Base-by-base conservation (phyloP, 2,888 invertebrate genomes). In the Bhutanitis thaidina region DNA sequence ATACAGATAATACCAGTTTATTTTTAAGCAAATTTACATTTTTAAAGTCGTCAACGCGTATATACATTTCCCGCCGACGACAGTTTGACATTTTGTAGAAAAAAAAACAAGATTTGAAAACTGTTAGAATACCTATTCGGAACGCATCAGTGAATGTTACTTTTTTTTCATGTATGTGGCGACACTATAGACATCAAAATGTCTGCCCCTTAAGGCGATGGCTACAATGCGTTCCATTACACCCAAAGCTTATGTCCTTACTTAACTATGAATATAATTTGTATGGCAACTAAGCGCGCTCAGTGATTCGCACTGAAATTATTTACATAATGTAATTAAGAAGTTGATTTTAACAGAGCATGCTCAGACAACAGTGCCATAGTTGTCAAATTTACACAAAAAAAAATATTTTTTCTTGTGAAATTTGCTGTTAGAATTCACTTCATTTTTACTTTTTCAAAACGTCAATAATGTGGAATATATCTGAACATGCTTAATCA, bases 221-320 rank as follows among this genome's bases (percentile, higher is more conserved):
- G 48, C 50, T 61, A 58, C 61, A 60, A 53, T 67, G 61, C 64
- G 59, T 60, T 55, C 43, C 64, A 55, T 58, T 57, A 65, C 60
- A 59, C 57, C 60, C 55, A 73, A 74, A 71, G 71, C 70, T 64
- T 65, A 54, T 61, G 74, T 73, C 69, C 71, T 77, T 76, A 81
- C 78, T 78, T 79, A 73, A 80, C 85, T 87, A 88, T 75, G 74
- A 77, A 77, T 80, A 81, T 71, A 70, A 79, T 76, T 81, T 84
- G 80, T 89, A 89, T 89, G 88, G 88, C 88, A 87, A 87, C 88
- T 80, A 87, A 84, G 83, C 85, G 83, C 85, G 74, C 69, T 82
- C 86, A 86, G 86, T 79, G 84, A 59, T 56, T 55, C 60, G 57
- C 82, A 82, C 85, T 78, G 84, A 86, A 67, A 66, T 74, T 86